phyloP scores from a whole-genome alignment of 2,113 vertebrate genomes.

The Myotis davidii region DNA sequence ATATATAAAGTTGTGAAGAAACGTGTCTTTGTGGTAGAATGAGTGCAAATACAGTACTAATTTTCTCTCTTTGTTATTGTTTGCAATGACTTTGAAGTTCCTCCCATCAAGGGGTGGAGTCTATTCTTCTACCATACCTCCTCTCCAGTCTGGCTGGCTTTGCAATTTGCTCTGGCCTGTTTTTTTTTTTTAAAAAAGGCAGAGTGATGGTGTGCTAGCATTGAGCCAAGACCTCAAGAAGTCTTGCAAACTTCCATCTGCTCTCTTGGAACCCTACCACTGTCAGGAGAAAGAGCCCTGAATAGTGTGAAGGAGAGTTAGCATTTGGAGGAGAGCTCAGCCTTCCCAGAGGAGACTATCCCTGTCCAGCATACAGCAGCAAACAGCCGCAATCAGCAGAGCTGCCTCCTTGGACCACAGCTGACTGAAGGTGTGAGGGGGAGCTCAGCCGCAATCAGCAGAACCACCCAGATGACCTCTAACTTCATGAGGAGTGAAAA shows the following conservation, averaged over 20 bases:
- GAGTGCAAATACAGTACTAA: background rate
- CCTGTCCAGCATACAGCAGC: background rate
- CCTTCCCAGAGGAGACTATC: fast-evolving
- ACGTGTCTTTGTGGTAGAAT: background rate
- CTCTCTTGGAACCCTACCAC: background rate
- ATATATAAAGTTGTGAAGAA: background rate
- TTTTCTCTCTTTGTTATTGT: background rate
- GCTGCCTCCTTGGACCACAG: background rate
- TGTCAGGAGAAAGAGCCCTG: background rate
- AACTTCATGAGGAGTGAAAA: background rate
- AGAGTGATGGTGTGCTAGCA: background rate
- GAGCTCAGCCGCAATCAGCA: background rate
- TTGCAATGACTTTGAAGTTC: background rate
- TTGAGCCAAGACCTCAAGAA: background rate
- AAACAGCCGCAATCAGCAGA: background rate
- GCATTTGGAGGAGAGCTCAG: background rate
- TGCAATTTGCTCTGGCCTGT: background rate
- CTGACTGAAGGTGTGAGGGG: background rate
- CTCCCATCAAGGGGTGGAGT: background rate
- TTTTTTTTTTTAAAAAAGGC: background rate
- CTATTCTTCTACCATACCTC: background rate
- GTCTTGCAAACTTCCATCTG: background rate
- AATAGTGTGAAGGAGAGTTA: background rate
- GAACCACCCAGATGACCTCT: background rate
- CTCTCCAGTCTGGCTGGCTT: background rate